A percentile compares a stretch with the other conserved stretches of the same genome.
These are phyloP conservation scores for Hylia prasina DNA, from an alignment of 2,113 vertebrate genomes.

Conservation along the genomic window DNA sequence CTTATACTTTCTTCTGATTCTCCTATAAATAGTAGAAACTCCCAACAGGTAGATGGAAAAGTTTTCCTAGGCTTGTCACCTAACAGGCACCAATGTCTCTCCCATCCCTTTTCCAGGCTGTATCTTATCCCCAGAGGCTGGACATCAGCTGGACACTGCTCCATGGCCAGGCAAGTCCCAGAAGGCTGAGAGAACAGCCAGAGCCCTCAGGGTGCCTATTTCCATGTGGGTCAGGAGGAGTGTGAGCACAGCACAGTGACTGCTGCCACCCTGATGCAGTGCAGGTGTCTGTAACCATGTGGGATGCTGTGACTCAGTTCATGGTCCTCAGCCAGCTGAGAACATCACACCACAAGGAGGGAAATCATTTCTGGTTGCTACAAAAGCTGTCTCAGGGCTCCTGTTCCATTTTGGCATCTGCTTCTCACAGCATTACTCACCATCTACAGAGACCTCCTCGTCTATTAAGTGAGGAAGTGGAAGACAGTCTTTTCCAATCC, in stretches of 20 bases:
- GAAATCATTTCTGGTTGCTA: background rate
- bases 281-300: background rate
- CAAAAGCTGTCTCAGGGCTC: background rate
- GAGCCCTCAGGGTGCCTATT: background rate
- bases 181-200: background rate
- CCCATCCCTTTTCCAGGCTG: background rate
- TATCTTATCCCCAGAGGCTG: background rate
- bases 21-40: background rate
- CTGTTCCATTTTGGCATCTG: conserved; percentile 35
- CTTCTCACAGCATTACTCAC: conserved; percentile 3
- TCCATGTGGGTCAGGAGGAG: background rate
- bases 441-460: conserved; percentile 18
- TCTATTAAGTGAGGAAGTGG: background rate
- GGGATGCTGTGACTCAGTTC: background rate
- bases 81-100: background rate
- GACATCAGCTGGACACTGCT: background rate
- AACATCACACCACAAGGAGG: background rate
- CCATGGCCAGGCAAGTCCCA: background rate
- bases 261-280: background rate
- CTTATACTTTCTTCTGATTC: background rate
- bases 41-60: background rate
- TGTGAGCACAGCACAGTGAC: background rate
- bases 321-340: conserved; percentile 9
- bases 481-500: background rate
- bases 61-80: background rate